Conservation (phyloP, 1,140 invertebrate species). For the Drosophila kepulauana region DNA sequence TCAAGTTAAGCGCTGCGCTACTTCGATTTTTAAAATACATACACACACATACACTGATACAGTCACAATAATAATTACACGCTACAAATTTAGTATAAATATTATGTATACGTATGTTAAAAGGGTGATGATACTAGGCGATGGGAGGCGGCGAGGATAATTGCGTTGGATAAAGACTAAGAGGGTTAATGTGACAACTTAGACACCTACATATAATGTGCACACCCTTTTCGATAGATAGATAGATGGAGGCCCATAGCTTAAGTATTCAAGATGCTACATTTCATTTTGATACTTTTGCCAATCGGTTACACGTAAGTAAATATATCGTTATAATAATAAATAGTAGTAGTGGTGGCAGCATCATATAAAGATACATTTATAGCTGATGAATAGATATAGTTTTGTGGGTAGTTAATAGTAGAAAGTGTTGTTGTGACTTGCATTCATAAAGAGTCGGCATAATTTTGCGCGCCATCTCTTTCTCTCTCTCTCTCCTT, state of each 20-base stretch:
- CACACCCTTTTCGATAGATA: not conserved
- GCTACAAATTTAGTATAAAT: conserved; percentile 27
- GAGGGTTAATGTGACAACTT: conserved; percentile 17
- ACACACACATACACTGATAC: conserved; percentile 62
- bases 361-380: conserved; percentile 55
- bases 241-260: conserved; percentile 21
- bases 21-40: conserved; percentile 54
- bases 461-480: conserved; percentile 27
- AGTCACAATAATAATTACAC: conserved; percentile 54
- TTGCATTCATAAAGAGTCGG: conserved; percentile 36
- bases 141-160: not conserved
- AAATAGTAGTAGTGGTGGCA: conserved; percentile 52
- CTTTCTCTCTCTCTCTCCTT: not conserved
- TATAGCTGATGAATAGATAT: conserved; percentile 36
- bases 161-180: not conserved
- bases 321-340: conserved; percentile 62
- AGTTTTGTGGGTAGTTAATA: conserved; percentile 41
- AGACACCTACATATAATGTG: conserved; percentile 13
- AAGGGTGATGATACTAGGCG: not conserved
- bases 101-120: not conserved
- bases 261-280: conserved; percentile 14
- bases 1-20: conserved; percentile 51
- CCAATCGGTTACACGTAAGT: conserved; percentile 76
- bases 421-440: conserved; percentile 55
- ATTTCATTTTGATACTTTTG: conserved; percentile 69